These are phyloP conservation scores for Trichogramma dendrolimi DNA, from an alignment of 2,888 invertebrate species.

Conservation along the genomic window DNA sequence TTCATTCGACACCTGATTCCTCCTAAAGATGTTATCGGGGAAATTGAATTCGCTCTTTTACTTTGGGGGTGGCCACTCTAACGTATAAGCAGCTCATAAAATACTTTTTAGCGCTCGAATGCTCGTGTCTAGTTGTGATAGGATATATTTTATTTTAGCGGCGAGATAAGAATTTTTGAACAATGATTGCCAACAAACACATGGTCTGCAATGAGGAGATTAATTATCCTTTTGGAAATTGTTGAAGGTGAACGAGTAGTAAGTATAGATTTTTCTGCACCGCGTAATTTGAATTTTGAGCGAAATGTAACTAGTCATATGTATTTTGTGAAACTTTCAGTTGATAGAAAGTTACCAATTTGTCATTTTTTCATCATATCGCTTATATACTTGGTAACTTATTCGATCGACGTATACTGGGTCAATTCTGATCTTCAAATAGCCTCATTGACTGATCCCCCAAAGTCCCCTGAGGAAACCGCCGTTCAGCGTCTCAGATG, in stretches of 20 bases:
- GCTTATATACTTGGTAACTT: not conserved
- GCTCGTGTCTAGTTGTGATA: slow-evolving; percentile 33
- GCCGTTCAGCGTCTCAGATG: slow-evolving; percentile 49
- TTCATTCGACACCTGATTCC: slow-evolving; percentile 46
- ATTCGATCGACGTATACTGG: slow-evolving; percentile 32
- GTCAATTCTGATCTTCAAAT: slow-evolving; percentile 50
- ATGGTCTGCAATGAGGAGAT: too few species aligned
- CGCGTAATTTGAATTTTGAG: too few species aligned
- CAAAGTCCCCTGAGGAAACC: slow-evolving; percentile 36
- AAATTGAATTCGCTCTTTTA: slow-evolving; percentile 48
- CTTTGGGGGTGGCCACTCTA: slow-evolving; percentile 49
- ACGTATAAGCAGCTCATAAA: slow-evolving; percentile 53
- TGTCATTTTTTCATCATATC: too few species aligned
- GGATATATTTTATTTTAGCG: slow-evolving; percentile 51
- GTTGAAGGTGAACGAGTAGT: too few species aligned
- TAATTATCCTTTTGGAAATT: too few species aligned
- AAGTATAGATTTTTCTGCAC: too few species aligned
- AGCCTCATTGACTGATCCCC: slow-evolving; percentile 50
- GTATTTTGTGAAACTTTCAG: too few species aligned
- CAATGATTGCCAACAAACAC: not conserved
- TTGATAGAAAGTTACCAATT: too few species aligned
- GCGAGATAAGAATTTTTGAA: slow-evolving; percentile 45
- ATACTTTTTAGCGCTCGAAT: slow-evolving; percentile 48
- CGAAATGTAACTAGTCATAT: too few species aligned
- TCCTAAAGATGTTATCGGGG: slow-evolving; percentile 51